A percentile compares a stretch with the other conserved stretches of the same genome.
These are phyloP conservation scores for Actenoides lindsayi DNA, from an alignment of 2,113 vertebrate species.

Conservation along the genomic window DNA sequence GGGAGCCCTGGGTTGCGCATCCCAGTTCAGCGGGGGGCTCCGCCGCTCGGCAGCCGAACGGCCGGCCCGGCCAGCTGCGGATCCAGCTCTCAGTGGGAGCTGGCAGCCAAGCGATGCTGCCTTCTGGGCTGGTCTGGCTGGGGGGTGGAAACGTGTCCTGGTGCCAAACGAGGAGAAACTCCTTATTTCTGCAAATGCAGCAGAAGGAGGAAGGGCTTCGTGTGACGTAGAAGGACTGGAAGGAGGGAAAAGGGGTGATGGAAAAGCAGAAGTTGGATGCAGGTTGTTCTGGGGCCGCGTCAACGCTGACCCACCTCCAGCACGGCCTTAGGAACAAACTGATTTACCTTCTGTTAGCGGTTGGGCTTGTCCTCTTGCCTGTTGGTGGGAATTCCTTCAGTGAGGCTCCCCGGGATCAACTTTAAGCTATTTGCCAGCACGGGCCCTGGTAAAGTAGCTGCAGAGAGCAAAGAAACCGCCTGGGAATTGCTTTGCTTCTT, in stretches of 20 bases:
- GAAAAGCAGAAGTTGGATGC: not conserved
- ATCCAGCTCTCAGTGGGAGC: not conserved
- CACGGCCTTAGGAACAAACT: accelerated
- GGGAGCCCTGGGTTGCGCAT: not conserved
- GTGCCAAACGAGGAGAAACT: not conserved
- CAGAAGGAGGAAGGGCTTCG: accelerated
- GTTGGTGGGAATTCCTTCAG: not conserved
- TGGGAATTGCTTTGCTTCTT: not conserved
- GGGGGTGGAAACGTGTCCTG: not conserved
- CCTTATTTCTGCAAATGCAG: not conserved
- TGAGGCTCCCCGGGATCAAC: not conserved
- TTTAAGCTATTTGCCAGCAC: not conserved
- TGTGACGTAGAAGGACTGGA: accelerated
- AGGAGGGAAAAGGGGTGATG: not conserved
- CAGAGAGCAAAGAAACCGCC: not conserved
- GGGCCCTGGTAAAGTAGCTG: not conserved
- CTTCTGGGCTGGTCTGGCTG: not conserved
- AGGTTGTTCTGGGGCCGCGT: not conserved
- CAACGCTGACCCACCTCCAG: not conserved
- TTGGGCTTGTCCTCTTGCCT: not conserved
- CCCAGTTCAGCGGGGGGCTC: not conserved
- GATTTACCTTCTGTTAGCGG: not conserved
- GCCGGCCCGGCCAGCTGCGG: accelerated
- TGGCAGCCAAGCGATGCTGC: not conserved
- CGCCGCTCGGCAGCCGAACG: not conserved